These are phyloP conservation scores for Coptodon rendalli DNA, from an alignment of 2,113 vertebrate genomes.

Conservation along the genomic window DNA sequence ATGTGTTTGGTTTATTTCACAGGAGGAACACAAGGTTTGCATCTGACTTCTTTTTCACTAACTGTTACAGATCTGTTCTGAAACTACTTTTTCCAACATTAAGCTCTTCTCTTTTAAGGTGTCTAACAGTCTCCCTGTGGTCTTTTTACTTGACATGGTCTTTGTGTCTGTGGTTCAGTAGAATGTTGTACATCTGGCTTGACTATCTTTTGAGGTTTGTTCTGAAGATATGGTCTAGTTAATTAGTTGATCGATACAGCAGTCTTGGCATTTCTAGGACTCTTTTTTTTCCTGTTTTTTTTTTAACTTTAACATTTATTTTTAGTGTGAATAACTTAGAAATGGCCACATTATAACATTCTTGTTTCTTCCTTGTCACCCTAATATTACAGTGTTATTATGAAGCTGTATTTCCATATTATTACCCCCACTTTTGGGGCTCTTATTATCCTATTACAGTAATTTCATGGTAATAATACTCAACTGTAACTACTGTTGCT, in stretches of 20 bases:
- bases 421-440: accelerated
- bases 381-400: not conserved
- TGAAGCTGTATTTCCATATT: not conserved
- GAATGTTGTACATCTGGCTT: not conserved
- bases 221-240: not conserved
- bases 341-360: not conserved
- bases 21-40: slow-evolving; percentile 96
- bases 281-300: not conserved
- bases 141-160: not conserved
- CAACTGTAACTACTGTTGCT: not conserved
- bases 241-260: not conserved
- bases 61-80: not conserved
- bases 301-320: not conserved
- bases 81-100: not conserved
- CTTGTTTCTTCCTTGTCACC: not conserved
- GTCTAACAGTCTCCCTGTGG: slow-evolving; percentile 1
- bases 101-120: slow-evolving; percentile 14
- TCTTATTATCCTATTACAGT: accelerated
- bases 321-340: not conserved
- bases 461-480: not conserved
- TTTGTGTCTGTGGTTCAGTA: not conserved
- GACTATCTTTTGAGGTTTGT: not conserved
- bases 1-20: slow-evolving; percentile 72
- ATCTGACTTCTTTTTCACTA: slow-evolving; percentile 19
- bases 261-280: not conserved